Conservation (phyloP, 2,113 vertebrate species). For the Gymnocephalus cernua region DNA sequence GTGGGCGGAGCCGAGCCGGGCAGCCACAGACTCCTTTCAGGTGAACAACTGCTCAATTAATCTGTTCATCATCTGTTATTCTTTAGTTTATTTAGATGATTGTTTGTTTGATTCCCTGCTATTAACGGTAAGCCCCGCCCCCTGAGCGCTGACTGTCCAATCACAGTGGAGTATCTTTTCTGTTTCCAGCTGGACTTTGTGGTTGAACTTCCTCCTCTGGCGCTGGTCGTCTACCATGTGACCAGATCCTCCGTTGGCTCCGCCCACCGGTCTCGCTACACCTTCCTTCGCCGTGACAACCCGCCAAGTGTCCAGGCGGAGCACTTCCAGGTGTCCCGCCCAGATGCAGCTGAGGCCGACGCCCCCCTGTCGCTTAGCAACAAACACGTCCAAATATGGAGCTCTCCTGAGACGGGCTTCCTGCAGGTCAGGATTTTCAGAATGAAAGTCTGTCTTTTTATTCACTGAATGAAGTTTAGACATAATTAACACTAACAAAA, state of each 20-base stretch:
- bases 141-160: background rate
- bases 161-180: background rate
- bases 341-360: constrained; percentile 68
- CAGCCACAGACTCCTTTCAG: constrained; percentile 87
- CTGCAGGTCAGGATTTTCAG: constrained; percentile 86
- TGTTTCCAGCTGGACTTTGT: constrained; percentile 88
- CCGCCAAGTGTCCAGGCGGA: constrained; percentile 48
- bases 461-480: too few species aligned
- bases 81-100: background rate
- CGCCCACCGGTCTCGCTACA: constrained; percentile 82
- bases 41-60: constrained; percentile 64
- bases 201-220: constrained; percentile 87
- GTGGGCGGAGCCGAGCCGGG: constrained; percentile 83
- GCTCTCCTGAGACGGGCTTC: constrained; percentile 86
- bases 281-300: constrained; percentile 69
- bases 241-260: constrained; percentile 78
- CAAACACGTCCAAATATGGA: constrained; percentile 86
- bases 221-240: constrained; percentile 88
- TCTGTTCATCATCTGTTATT: background rate
- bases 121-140: background rate
- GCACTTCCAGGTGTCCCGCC: constrained; percentile 85
- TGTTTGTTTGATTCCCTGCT: too few species aligned
- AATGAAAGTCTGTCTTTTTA: constrained; percentile 18
- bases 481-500: too few species aligned
- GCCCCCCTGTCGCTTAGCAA: constrained; percentile 87